These are phyloP conservation scores for Calliphora vomitoria DNA, from an alignment of 2,888 invertebrate genomes.

Conservation along the genomic window DNA sequence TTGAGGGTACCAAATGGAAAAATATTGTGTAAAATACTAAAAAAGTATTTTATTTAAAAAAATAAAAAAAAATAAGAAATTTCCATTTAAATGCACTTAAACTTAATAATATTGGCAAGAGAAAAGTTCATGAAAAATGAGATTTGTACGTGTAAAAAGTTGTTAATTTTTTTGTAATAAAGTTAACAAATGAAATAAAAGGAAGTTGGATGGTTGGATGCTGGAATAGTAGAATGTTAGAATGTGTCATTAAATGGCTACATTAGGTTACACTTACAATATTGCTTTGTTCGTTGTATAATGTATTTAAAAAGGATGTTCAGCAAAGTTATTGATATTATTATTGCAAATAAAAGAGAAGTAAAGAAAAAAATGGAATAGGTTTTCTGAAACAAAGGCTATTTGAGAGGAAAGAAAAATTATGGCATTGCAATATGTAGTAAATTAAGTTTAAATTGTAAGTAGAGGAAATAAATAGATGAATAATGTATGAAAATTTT, in stretches of 20 bases:
- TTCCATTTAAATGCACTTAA: slow-evolving; percentile 21
- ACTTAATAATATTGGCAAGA: background rate
- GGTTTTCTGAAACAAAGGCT: background rate
- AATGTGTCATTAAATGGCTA: background rate
- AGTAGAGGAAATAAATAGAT: too few relatives aligned
- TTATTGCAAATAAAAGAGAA: background rate
- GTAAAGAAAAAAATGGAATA: background rate
- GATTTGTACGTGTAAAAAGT: slow-evolving; percentile 23
- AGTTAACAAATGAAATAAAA: background rate
- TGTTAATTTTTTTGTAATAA: slow-evolving; percentile 4
- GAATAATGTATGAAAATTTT: too few relatives aligned
- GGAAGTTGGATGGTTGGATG: background rate
- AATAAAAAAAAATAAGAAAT: background rate
- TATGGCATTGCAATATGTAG: background rate
- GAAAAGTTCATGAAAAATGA: slow-evolving; percentile 13
- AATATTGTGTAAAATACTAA: background rate
- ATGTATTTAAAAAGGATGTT: background rate
- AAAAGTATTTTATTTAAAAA: background rate
- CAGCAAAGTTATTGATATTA: background rate
- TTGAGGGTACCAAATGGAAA: background rate
- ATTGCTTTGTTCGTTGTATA: background rate
- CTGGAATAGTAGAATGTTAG: background rate
- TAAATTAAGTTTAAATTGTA: background rate
- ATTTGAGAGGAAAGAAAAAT: background rate
- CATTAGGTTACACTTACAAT: background rate